Evolutionary conservation across 2,113 vertebrate genomes (phyloP).

Genomic region (Macroglossus sobrinus): DNA sequence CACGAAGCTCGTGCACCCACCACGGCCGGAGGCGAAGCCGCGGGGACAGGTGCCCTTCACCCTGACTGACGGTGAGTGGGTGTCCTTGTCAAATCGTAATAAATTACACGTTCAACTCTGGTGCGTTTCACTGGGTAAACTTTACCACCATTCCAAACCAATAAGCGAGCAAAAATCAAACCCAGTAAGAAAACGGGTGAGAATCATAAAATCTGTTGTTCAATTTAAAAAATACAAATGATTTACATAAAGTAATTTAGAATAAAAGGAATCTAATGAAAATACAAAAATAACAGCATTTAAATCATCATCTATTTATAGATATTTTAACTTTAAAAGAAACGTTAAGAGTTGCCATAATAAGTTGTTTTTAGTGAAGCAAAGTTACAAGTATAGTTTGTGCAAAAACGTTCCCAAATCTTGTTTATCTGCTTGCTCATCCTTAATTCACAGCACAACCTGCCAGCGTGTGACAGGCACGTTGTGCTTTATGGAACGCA

Average conservation of each 20-base stretch:
- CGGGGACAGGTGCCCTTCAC: rapidly evolving
- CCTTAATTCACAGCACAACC: neutral
- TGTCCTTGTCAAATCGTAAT: neutral
- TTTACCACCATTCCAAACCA: neutral
- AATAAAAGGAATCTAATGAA: neutral
- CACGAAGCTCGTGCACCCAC: rapidly evolving
- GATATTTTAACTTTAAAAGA: neutral
- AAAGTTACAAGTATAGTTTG: neutral
- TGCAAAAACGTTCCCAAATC: neutral
- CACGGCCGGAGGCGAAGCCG: neutral
- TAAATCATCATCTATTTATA: neutral
- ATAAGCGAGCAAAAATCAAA: neutral
- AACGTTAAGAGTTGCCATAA: neutral
- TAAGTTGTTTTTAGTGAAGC: neutral
- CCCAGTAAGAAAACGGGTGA: neutral
- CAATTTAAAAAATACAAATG: neutral
- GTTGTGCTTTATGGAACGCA: neutral
- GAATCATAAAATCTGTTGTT: neutral
- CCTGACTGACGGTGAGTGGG: rapidly evolving
- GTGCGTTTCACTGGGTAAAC: neutral
- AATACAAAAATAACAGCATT: neutral
- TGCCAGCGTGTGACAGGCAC: neutral
- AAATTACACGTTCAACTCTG: neutral
- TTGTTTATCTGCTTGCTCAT: neutral
- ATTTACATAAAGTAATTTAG: neutral